These are phyloP conservation scores for Spilarctia lutea DNA, from an alignment of 2,888 invertebrate species.

Conservation along the genomic window DNA sequence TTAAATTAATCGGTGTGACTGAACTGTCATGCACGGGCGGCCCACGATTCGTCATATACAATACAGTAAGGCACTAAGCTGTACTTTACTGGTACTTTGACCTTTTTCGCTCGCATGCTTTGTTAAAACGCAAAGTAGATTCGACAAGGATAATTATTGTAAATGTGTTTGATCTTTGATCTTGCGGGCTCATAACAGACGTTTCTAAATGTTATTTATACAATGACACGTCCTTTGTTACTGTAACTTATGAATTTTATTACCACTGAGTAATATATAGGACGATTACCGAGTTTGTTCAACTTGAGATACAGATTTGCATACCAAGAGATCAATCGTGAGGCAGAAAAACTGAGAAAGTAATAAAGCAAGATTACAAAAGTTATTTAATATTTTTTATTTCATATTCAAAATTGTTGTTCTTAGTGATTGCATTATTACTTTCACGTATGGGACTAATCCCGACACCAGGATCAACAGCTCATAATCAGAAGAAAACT, in stretches of 20 bases:
- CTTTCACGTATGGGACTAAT: not conserved
- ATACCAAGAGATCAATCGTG: not conserved
- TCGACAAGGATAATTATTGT: conserved; percentile 43
- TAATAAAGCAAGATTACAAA: conserved; percentile 36
- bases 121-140: conserved; percentile 43
- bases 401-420: conserved; percentile 37
- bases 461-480: no score
- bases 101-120: conserved; percentile 53
- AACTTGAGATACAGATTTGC: conserved; percentile 9
- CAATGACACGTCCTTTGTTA: conserved; percentile 14
- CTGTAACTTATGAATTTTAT: conserved; percentile 12
- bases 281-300: conserved; percentile 9
- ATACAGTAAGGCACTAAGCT: conserved; percentile 51
- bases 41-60: conserved; percentile 63
- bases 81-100: conserved; percentile 55
- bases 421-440: conserved; percentile 17
- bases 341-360: not conserved
- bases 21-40: conserved; percentile 61
- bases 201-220: conserved; percentile 24
- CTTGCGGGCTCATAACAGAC: conserved; percentile 20
- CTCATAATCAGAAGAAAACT: no score
- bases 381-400: conserved; percentile 41
- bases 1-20: conserved; percentile 62
- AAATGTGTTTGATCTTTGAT: conserved; percentile 40
- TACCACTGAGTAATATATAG: conserved; percentile 12